Evolutionary conservation across 2,113 vertebrate species (phyloP), one percentile per base, ranked within the genome.

Genomic region (Octodon degus): DNA sequence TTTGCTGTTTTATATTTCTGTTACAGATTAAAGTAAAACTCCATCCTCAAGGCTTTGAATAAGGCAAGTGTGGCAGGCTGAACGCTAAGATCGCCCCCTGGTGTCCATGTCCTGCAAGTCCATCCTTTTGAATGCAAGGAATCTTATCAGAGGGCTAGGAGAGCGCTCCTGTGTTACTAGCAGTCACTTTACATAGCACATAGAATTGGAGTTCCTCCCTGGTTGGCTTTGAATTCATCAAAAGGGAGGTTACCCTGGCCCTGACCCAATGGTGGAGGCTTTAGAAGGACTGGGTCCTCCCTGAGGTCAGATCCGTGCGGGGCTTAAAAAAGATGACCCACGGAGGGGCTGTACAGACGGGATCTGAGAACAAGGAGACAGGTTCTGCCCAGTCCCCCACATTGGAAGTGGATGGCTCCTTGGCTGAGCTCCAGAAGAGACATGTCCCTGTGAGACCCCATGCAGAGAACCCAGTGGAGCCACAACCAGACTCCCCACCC

Each of bases 71-170:
- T 3, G 27, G 37, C 72, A 60, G 14, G 37, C 37, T 17, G 34
- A 68, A 53, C 63, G n/a, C 84, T n/a, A 12, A 50, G 85, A 30
- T 20, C 10, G 70, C 40, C 96, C 65, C 88, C 96, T 96, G 58
- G 58, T 90, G 81, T 70, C 20, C 17, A 0, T 25, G 14, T 1
- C 53, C 37, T 43, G 37, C 32, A 84, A 22, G 47, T 25, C 30
- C n/a, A 14, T 19, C 2, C 24, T 5, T n/a, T 47, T 37, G 70
- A 72, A 90, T 1, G 32, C 3, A 50, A 7, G 7, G n/a, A 7
- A 11, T 14, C 37, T 50, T 37, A 2, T 40, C 34, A 17, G 30
- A 27, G 27, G 37, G 53, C 37, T 1, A 25, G 47, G 79, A 17
- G 19, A 34, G 24, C 32, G 11, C 14, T 20, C 27, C 58, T 37